Percentiles rank a stretch among this genome's conserved stretches.
These are phyloP conservation scores for Myiotriccus ornatus DNA, from an alignment of 2,797 vertebrate species.

Conservation along the genomic window DNA sequence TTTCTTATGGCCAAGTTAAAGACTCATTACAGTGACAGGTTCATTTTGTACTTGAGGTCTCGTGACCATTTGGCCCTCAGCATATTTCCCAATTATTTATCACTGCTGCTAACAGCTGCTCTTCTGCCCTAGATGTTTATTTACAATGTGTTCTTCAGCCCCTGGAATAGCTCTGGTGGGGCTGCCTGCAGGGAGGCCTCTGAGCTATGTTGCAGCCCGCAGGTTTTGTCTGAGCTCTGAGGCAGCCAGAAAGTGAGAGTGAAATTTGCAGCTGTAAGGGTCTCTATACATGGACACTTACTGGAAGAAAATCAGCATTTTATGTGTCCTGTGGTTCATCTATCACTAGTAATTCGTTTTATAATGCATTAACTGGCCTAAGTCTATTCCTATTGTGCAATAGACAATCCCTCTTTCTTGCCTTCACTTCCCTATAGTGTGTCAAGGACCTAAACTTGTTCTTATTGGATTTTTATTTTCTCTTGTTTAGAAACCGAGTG, in stretches of 20 bases:
- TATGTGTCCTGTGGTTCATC: not conserved
- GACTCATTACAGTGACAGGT: not conserved
- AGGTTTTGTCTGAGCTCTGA: not conserved
- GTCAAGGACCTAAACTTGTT: constrained; percentile 57
- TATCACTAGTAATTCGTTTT: constrained; percentile 37
- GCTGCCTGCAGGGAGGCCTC: not conserved
- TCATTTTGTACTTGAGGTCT: not conserved
- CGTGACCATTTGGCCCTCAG: not conserved
- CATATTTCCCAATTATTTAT: not conserved
- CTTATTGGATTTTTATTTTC: constrained; percentile 64
- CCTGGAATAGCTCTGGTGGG: not conserved
- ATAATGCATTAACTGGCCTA: not conserved
- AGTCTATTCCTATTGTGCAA: not conserved
- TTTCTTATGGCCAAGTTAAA: not conserved
- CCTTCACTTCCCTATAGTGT: constrained; percentile 8
- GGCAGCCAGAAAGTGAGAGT: not conserved
- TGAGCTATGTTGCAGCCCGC: not conserved
- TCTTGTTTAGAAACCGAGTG: constrained; percentile 44
- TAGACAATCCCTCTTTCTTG: constrained; percentile 4
- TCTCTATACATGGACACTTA: not conserved
- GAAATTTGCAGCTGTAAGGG: not conserved
- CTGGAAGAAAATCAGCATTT: constrained; percentile 19
- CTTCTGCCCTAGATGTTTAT: not conserved
- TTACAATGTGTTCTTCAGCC: not conserved
- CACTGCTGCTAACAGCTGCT: not conserved